Evolutionary conservation across 2,888 invertebrate species (phyloP).

Genomic region (Syritta pipiens): DNA sequence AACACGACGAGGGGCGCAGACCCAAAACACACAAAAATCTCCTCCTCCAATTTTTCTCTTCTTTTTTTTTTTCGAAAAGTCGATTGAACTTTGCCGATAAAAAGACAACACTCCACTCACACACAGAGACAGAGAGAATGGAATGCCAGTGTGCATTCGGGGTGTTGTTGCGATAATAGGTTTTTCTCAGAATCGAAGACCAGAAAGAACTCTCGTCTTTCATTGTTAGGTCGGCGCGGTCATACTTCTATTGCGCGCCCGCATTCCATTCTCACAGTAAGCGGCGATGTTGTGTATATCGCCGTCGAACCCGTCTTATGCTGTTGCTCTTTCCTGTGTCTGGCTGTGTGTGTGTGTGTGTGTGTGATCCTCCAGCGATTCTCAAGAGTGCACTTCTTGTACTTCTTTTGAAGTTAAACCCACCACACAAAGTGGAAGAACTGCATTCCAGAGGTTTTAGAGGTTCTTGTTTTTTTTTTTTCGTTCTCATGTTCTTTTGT

Average conservation of each 20-base stretch:
- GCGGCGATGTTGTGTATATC: constrained; percentile 27
- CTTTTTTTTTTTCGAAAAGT: too few species aligned
- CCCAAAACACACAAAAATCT: neutral
- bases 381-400: constrained; percentile 66
- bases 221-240: constrained; percentile 65
- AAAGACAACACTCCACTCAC: constrained; percentile 8
- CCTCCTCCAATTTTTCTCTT: constrained; percentile 29
- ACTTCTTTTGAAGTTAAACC: constrained; percentile 66
- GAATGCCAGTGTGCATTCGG: constrained; percentile 39
- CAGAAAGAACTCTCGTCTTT: constrained; percentile 61
- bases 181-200: constrained; percentile 57
- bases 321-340: constrained; percentile 7
- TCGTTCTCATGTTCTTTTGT: constrained; percentile 37
- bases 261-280: constrained; percentile 69
- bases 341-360: too few species aligned
- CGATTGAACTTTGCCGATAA: constrained; percentile 68
- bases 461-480: constrained; percentile 18
- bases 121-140: neutral
- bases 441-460: constrained; percentile 61
- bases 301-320: constrained; percentile 53
- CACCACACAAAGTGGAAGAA: constrained; percentile 64
- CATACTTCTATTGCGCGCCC: constrained; percentile 61
- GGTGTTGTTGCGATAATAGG: constrained; percentile 46
- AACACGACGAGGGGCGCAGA: constrained; percentile 16
- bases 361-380: constrained; percentile 34